phyloP scores from a whole-genome alignment of 2,888 invertebrate species.

The Syrphus vitripennis region DNA sequence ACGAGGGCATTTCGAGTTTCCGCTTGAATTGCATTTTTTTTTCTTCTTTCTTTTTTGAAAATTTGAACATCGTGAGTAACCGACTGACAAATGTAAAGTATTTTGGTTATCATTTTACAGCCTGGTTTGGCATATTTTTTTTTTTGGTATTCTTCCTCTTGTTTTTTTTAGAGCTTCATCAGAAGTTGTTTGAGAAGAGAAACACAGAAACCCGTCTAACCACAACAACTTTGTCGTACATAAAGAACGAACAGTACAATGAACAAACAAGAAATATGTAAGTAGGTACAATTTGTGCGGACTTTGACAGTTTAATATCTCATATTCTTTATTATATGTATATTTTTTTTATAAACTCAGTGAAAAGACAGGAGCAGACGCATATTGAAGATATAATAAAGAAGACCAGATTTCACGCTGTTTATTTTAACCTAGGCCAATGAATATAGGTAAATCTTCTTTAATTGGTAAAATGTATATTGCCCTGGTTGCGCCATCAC shows the following conservation, averaged over 20 bases:
- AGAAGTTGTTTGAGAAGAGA: not conserved
- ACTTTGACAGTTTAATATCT: slow-evolving; percentile 38
- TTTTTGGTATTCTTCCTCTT: not conserved
- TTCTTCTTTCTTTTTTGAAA: not conserved
- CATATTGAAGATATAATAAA: not conserved
- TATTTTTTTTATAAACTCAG: not conserved
- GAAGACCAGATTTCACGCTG: not conserved
- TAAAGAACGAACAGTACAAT: not conserved
- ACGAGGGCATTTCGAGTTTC: slow-evolving; percentile 3
- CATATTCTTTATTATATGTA: not conserved
- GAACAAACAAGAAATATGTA: not conserved
- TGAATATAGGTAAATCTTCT: slow-evolving; percentile 52
- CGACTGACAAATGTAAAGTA: not conserved
- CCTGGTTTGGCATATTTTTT: slow-evolving; percentile 28
- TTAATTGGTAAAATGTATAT: slow-evolving; percentile 13
- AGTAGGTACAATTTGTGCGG: slow-evolving; percentile 17
- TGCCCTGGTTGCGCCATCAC: not conserved
- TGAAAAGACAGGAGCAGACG: not conserved
- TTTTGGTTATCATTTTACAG: slow-evolving; percentile 55
- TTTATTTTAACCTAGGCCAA: slow-evolving; percentile 41
- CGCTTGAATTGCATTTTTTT: slow-evolving; percentile 16
- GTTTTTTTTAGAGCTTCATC: slow-evolving; percentile 12
- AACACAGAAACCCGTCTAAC: slow-evolving; percentile 44
- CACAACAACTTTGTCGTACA: slow-evolving; percentile 19
- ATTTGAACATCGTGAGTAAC: not conserved